Evolutionary conservation across 2,888 invertebrate species (phyloP).

Genomic region (Chorisops tibialis): DNA sequence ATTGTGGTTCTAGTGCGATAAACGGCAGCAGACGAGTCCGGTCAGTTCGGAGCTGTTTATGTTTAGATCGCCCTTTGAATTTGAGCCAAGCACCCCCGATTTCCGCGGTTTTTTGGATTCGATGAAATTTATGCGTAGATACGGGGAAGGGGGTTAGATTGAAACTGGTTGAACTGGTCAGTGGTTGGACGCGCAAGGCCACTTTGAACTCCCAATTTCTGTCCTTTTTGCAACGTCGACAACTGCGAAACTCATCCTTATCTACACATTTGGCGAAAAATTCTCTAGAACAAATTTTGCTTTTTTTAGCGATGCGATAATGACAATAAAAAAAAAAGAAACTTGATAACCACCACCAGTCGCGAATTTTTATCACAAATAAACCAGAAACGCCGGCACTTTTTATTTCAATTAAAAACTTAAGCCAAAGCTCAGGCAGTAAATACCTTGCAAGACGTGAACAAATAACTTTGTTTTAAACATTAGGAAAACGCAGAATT

Average conservation of each 20-base stretch:
- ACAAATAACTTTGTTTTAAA: slow-evolving; percentile 6
- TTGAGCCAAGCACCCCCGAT: too few relatives aligned
- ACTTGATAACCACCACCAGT: neutral
- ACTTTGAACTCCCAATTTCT: neutral
- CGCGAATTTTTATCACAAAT: slow-evolving; percentile 17
- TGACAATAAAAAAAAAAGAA: too few relatives aligned
- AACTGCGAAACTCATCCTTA: neutral
- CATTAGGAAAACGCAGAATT: slow-evolving; percentile 1
- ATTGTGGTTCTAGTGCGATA: too few relatives aligned
- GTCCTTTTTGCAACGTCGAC: neutral
- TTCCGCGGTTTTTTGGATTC: too few relatives aligned
- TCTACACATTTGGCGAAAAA: neutral
- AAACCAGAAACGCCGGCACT: slow-evolving; percentile 8
- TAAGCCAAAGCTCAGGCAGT: neutral
- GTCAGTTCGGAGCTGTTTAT: too few relatives aligned
- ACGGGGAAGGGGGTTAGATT: too few relatives aligned
- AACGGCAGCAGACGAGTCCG: too few relatives aligned
- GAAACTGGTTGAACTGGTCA: too few relatives aligned
- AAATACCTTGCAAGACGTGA: slow-evolving; percentile 11
- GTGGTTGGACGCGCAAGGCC: too few relatives aligned
- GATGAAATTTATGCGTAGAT: too few relatives aligned
- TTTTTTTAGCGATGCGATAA: neutral
- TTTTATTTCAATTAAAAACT: neutral
- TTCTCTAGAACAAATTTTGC: neutral
- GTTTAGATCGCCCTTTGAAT: too few relatives aligned